A percentile compares a stretch with the other conserved stretches of the same genome.
These are phyloP conservation scores for Onychomys arenicola DNA, from an alignment of 2,797 vertebrate genomes.

Conservation along the genomic window DNA sequence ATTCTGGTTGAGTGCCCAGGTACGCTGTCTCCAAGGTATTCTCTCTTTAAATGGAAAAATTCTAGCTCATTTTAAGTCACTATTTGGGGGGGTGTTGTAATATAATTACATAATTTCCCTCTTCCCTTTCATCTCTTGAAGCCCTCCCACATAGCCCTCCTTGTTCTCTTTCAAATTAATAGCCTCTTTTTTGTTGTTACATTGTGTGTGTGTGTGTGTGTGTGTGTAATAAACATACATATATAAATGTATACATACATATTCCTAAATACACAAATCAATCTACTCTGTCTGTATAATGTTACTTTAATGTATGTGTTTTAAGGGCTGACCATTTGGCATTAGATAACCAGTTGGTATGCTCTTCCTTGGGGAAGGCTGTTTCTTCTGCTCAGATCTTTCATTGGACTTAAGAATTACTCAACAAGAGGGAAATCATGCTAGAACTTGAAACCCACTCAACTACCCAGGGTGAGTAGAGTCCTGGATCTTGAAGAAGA, in stretches of 20 bases:
- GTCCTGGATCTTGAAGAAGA: neutral
- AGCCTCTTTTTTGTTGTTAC: neutral
- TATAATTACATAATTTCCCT: neutral
- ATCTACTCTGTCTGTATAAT: neutral
- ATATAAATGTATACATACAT: neutral
- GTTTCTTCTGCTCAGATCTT: neutral
- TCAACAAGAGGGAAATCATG: neutral
- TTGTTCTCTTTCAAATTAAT: neutral
- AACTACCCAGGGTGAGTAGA: neutral
- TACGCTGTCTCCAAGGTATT: fast-evolving
- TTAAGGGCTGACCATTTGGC: neutral
- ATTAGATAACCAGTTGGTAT: neutral
- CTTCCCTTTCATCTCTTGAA: neutral
- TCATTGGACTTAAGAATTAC: neutral
- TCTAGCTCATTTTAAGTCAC: neutral
- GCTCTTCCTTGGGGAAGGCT: neutral
- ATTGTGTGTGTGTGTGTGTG: too few relatives aligned
- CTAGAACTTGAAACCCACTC: neutral
- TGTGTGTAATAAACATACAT: neutral
- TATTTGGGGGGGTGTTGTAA: too few relatives aligned
- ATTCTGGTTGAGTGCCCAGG: fast-evolving
- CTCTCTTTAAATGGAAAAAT: neutral
- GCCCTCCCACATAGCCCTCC: neutral
- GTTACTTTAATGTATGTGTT: neutral
- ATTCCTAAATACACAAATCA: neutral